These are phyloP conservation scores for Tetrapedia diversipes DNA, from an alignment of 2,888 invertebrate genomes.

Conservation along the genomic window DNA sequence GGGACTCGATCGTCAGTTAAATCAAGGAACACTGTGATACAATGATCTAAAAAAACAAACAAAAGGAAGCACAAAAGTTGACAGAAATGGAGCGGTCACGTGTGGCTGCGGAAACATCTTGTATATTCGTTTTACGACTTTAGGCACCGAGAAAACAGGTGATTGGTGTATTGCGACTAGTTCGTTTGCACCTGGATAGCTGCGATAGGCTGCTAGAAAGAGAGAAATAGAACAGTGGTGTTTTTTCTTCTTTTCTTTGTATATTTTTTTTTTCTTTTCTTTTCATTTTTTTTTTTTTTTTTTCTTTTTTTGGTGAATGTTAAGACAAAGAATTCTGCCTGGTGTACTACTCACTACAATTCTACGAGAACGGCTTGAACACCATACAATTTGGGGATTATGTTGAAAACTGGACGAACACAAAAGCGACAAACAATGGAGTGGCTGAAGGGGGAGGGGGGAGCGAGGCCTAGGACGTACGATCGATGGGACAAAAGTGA, in stretches of 20 bases:
- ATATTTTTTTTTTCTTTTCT: no score
- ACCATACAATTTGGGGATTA: constrained; percentile 66
- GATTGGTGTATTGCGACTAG: constrained; percentile 79
- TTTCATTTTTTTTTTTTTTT: no score
- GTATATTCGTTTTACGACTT: constrained; percentile 72
- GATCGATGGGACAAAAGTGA: constrained; percentile 26
- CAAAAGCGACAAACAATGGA: constrained; percentile 81
- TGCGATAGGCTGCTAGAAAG: constrained; percentile 83
- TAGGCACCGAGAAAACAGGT: constrained; percentile 79
- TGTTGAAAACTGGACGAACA: constrained; percentile 76
- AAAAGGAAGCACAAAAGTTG: not conserved
- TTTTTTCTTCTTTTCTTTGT: no score
- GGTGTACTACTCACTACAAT: constrained; percentile 81
- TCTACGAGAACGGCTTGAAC: constrained; percentile 80
- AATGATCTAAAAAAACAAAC: no score
- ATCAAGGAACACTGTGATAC: no score
- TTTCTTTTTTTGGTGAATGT: constrained; percentile 80
- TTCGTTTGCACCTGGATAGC: constrained; percentile 83
- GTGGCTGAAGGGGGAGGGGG: constrained; percentile 3
- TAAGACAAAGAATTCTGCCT: constrained; percentile 81
- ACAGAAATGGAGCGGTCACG: constrained; percentile 65
- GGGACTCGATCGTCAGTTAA: no score
- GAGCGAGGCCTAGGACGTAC: constrained; percentile 21
- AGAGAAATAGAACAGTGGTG: constrained; percentile 83
- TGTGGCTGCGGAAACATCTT: constrained; percentile 62